Base-by-base conservation (phyloP, 2,113 vertebrate species). In the Pandion haliaetus region DNA sequence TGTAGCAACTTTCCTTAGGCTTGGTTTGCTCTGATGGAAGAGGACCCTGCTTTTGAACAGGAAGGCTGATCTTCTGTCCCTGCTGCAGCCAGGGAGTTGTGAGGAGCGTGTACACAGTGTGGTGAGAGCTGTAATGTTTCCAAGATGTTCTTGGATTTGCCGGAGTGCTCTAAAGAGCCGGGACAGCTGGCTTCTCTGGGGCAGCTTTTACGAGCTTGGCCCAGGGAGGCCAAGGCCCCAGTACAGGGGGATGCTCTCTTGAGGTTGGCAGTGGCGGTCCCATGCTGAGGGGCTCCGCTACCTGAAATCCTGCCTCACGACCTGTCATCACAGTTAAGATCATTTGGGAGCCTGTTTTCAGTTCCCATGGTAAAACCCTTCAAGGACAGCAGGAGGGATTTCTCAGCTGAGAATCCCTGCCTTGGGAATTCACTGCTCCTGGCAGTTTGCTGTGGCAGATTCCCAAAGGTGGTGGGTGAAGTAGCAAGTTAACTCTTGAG, bases 341-440 rank as follows among this genome's bases (percentile, higher is more conserved):
- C 42, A 14, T 61, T 92, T 62, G 65, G 90, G 93, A 93, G 84
- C 70, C 87, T 89, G 63, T 83, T 94, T 62, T 91, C 72, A 82
- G 86, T 84, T 96, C 95, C 93, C 82, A 65, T 91, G 90, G 91
- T 82, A 88, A 95, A 97, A 94, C 67, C n/a, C 49, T 82, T 85
- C 89, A 34, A 95, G 84, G 86, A 42, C 91, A 90, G 93, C 86
- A 63, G 63, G 52, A 84, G 83, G 83, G 91, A 91, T 88, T 93
- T 96, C 95, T 95, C 80, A 38, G 54, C 66, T 88, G 92, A 93
- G 92, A 95, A 95, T 79, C 77, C 29, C 59, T 88, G 80, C 85
- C 82, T 94, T 89, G 95, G 96, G 97, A 96, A 95, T 97, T 95
- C 81, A 34, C n/a, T 79, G 77, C 94, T 76, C 0, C 3, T 73